Evolutionary conservation across 2,888 invertebrate genomes (phyloP).

Genomic region (Alloscopus bannaensis): DNA sequence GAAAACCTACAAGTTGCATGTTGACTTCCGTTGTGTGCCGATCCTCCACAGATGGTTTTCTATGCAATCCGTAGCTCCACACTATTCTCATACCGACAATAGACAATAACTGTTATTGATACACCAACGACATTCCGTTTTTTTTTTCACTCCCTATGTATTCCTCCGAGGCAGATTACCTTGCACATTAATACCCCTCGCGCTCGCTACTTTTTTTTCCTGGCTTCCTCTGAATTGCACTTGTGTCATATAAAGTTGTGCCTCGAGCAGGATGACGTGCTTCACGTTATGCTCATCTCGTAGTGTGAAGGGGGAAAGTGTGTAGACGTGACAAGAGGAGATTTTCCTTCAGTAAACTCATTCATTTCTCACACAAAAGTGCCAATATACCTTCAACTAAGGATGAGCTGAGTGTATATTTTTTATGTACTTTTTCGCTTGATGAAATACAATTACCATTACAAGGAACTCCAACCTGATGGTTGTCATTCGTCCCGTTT

Average conservation of each 20-base stretch:
- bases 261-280: slow-evolving; percentile 33
- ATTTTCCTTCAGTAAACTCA: slow-evolving; percentile 38
- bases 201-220: slow-evolving; percentile 4
- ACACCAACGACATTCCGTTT: slow-evolving; percentile 42
- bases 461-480: slow-evolving; percentile 34
- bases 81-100: not conserved
- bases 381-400: too few species aligned
- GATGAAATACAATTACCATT: slow-evolving; percentile 55
- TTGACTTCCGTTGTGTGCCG: slow-evolving; percentile 5
- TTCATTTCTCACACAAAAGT: slow-evolving; percentile 27
- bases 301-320: slow-evolving; percentile 26
- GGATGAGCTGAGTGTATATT: too few species aligned
- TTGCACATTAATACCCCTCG: slow-evolving; percentile 50
- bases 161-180: slow-evolving; percentile 46
- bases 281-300: too few species aligned
- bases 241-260: slow-evolving; percentile 17
- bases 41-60: too few species aligned
- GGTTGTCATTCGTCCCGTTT: slow-evolving; percentile 9
- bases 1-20: slow-evolving; percentile 42
- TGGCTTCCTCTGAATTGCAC: not conserved
- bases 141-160: slow-evolving; percentile 26
- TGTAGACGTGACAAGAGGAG: slow-evolving; percentile 51
- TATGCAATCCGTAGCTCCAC: slow-evolving; percentile 9
- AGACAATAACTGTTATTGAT: slow-evolving; percentile 48
- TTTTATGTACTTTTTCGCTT: slow-evolving; percentile 41